phyloP scores from a whole-genome alignment of 2,888 invertebrate species.

The Ctenicera cuprea region DNA sequence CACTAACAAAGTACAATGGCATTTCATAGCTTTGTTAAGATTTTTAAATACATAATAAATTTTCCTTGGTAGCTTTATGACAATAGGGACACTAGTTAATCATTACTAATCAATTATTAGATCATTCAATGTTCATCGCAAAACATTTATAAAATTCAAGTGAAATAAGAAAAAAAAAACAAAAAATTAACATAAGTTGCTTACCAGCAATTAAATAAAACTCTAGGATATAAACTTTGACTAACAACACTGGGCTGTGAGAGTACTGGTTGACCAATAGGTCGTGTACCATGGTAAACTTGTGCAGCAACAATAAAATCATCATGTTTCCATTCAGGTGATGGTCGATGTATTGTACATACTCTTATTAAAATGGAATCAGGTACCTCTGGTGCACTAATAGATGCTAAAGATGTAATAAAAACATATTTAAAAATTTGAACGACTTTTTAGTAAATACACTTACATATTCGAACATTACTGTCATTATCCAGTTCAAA shows the following conservation, averaged over 20 bases:
- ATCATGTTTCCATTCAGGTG: slow-evolving; percentile 87
- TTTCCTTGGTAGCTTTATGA: too few species aligned
- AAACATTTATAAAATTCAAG: too few species aligned
- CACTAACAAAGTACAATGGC: too few species aligned
- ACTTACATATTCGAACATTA: slow-evolving; percentile 67
- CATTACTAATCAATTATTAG: too few species aligned
- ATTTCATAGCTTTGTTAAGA: too few species aligned
- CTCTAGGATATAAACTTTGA: slow-evolving; percentile 81
- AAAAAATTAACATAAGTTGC: too few species aligned
- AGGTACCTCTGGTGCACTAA: slow-evolving; percentile 81
- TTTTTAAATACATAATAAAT: too few species aligned
- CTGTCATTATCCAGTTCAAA: slow-evolving; percentile 78
- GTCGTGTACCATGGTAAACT: slow-evolving; percentile 91
- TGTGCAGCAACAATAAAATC: slow-evolving; percentile 91
- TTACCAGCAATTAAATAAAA: slow-evolving; percentile 92
- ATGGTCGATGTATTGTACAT: slow-evolving; percentile 87
- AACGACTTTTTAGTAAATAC: slow-evolving; percentile 17
- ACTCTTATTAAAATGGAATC: slow-evolving; percentile 88
- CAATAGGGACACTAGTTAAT: too few species aligned
- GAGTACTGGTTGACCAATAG: slow-evolving; percentile 83
- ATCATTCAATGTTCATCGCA: too few species aligned
- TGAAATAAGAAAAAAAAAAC: too few species aligned
- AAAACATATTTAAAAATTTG: slow-evolving; percentile 21
- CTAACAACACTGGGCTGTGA: slow-evolving; percentile 82
- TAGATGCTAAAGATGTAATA: slow-evolving; percentile 75